A percentile compares a stretch with the other conserved stretches of the same genome.
These are phyloP conservation scores for Spodoptera frugiperda DNA, from an alignment of 1,140 invertebrate genomes.

Conservation along the genomic window DNA sequence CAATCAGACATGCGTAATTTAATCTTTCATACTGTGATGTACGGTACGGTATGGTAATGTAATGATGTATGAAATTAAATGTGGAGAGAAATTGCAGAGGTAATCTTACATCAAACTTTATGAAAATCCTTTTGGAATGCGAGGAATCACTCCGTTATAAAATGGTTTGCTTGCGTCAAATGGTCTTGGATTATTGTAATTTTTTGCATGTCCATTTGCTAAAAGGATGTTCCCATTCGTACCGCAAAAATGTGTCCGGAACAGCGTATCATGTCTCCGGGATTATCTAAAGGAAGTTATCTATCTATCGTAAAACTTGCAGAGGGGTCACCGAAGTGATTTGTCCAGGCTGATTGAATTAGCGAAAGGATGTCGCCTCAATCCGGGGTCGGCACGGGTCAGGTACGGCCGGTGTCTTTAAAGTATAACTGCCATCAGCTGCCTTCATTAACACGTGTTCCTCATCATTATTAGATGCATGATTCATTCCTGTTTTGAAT, in stretches of 20 bases:
- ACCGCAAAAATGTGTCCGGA: not conserved
- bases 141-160: not conserved
- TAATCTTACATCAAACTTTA: not conserved
- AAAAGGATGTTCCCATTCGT: not conserved
- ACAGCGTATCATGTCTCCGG: not conserved
- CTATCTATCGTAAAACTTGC: constrained; percentile 30
- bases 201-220: not conserved
- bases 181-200: not conserved
- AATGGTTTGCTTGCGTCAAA: not conserved
- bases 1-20: constrained; percentile 46
- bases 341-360: constrained; percentile 65
- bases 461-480: constrained; percentile 28
- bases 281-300: constrained; percentile 38
- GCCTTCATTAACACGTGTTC: constrained; percentile 58
- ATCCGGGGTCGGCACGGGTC: constrained; percentile 49
- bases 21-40: constrained; percentile 33
- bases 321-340: constrained; percentile 49
- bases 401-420: constrained; percentile 60
- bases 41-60: constrained; percentile 28
- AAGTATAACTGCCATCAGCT: constrained; percentile 65
- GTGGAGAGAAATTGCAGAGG: constrained; percentile 13
- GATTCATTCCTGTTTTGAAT: constrained; percentile 35
- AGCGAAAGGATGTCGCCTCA: constrained; percentile 58
- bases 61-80: constrained; percentile 41
- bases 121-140: not conserved